phyloP scores from a whole-genome alignment of 2,113 vertebrate genomes.

The Cisticola juncidis region DNA sequence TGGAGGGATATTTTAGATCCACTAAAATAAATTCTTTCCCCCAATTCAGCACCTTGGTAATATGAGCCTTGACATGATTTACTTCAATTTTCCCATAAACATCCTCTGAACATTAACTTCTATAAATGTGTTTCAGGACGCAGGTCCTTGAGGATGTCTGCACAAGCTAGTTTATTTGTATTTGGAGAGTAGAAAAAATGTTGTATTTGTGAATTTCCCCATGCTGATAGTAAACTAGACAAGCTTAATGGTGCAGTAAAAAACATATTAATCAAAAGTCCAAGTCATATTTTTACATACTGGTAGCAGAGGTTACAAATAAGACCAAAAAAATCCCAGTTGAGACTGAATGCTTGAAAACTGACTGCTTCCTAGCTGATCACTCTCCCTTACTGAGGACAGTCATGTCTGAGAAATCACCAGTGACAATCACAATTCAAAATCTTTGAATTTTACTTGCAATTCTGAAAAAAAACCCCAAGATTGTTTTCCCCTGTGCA shows the following conservation, averaged over 20 bases:
- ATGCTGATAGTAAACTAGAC: constrained; percentile 13
- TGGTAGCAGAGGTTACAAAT: background rate
- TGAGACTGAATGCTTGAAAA: background rate
- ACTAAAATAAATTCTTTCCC: background rate
- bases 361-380: background rate
- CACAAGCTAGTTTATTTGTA: constrained; percentile 12
- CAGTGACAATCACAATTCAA: background rate
- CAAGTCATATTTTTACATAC: background rate
- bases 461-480: background rate
- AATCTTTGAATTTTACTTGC: background rate
- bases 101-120: background rate
- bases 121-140: background rate
- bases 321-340: background rate
- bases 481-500: background rate
- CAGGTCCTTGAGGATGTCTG: constrained; percentile 3
- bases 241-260: constrained; percentile 39
- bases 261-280: constrained; percentile 45
- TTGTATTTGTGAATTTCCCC: constrained; percentile 5
- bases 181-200: background rate
- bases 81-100: background rate
- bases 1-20: background rate
- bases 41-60: background rate
- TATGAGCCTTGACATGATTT: background rate
- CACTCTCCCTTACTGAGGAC: background rate
- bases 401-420: background rate